phyloP scores from a whole-genome alignment of 2,888 invertebrate genomes.

The Apamea epomidion region DNA sequence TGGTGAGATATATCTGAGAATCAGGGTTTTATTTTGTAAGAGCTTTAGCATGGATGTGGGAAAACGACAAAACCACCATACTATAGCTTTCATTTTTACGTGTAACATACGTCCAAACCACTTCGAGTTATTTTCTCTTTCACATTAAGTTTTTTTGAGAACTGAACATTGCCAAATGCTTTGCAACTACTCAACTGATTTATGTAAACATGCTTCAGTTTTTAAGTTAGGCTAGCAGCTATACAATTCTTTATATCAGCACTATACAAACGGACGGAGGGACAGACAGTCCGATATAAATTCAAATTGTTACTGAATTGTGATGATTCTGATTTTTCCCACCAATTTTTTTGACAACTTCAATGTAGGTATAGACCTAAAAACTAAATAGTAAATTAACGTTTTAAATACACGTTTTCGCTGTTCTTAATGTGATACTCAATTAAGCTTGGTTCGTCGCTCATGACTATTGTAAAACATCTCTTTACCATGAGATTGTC shows the following conservation, averaged over 20 bases:
- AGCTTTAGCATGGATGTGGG: not conserved
- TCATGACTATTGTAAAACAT: not conserved
- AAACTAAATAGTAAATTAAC: not conserved
- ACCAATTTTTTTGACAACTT: not conserved
- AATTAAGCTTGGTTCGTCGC: not conserved
- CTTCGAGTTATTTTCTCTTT: not conserved
- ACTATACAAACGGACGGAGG: not conserved
- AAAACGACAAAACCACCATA: slow-evolving; percentile 1
- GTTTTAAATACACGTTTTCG: not conserved
- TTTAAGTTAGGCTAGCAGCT: not conserved
- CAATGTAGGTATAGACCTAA: not conserved
- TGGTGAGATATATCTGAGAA: slow-evolving; percentile 24
- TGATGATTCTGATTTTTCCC: not conserved
- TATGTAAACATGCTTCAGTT: not conserved
- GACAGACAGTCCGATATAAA: not conserved
- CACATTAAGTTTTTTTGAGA: not conserved
- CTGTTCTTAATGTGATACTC: slow-evolving; percentile 10
- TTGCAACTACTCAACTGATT: not conserved
- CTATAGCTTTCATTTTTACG: not conserved
- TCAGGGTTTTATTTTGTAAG: slow-evolving; percentile 47
- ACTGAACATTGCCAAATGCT: not conserved
- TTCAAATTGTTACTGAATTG: not conserved
- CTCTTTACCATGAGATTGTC: not conserved
- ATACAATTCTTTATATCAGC: not conserved
- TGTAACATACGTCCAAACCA: slow-evolving; percentile 2